Percentiles rank a stretch among this genome's conserved stretches.
These are phyloP conservation scores for Lycodopsis pacificus DNA, from an alignment of 2,797 vertebrate genomes.

Conservation along the genomic window DNA sequence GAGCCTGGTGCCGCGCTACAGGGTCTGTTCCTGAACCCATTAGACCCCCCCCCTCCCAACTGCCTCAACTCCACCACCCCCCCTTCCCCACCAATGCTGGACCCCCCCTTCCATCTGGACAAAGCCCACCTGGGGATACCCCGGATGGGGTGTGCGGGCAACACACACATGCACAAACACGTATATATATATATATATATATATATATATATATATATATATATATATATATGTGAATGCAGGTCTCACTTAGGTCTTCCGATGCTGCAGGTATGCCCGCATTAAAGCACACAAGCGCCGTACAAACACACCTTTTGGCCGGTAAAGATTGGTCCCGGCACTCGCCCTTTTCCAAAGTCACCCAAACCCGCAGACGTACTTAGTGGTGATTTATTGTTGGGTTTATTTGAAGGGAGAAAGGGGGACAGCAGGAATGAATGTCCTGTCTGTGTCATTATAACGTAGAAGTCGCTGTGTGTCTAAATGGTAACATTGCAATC, in stretches of 20 bases:
- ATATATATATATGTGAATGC: no score
- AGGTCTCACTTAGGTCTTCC: not conserved
- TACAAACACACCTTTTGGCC: conserved; percentile 7
- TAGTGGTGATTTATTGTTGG: conserved; percentile 58
- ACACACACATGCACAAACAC: not conserved
- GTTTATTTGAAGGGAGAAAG: conserved; percentile 9
- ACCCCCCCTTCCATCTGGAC: conserved; percentile 80
- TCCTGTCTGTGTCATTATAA: conserved; percentile 39
- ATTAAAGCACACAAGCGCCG: not conserved
- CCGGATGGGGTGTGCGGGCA: conserved; percentile 15
- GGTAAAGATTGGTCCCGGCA: conserved; percentile 20
- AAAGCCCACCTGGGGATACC: conserved; percentile 71
- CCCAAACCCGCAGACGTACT: conserved; percentile 48
- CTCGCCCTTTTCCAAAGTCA: conserved; percentile 64
- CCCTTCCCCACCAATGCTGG: conserved; percentile 28
- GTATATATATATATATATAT: no score
- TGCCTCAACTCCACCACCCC: conserved; percentile 43
- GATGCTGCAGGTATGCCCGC: not conserved
- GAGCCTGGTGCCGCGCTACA: conserved; percentile 82
- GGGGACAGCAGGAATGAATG: conserved; percentile 45
- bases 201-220: no score
- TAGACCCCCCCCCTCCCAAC: conserved; percentile 84
- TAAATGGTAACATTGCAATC: conserved; percentile 22
- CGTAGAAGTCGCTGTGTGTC: conserved; percentile 30
- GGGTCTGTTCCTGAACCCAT: conserved; percentile 88